Conservation (phyloP, 2,797 vertebrate species). For the Monodelphis domestica region DNA sequence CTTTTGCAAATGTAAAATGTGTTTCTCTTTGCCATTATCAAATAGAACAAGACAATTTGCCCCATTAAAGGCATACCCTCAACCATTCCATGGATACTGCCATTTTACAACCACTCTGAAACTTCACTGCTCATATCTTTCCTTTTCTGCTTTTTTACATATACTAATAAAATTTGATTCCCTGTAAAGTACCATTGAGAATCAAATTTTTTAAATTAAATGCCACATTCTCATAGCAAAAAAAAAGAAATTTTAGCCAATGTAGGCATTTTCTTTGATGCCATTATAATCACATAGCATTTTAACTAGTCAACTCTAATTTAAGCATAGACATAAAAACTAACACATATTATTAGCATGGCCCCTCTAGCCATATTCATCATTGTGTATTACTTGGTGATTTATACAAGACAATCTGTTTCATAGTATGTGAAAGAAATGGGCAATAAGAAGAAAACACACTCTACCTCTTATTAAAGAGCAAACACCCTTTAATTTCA, state of each 20-base stretch:
- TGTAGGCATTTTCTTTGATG: background rate
- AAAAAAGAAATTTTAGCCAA: conserved; percentile 8
- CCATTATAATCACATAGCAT: background rate
- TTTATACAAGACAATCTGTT: background rate
- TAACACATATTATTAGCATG: background rate
- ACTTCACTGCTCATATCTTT: conserved; percentile 13
- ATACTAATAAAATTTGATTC: conserved; percentile 13
- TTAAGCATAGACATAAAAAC: background rate
- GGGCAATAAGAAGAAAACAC: background rate
- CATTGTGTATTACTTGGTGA: background rate
- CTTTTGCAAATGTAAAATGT: background rate
- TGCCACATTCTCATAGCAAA: background rate
- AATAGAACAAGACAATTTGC: conserved; percentile 1
- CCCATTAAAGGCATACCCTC: background rate
- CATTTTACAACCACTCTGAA: background rate
- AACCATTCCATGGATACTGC: background rate
- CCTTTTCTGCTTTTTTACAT: conserved; percentile 32
- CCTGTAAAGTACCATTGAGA: background rate
- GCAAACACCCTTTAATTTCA: background rate
- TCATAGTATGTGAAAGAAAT: background rate
- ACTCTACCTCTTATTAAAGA: background rate
- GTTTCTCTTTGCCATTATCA: background rate
- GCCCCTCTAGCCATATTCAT: background rate
- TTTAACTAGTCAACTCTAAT: background rate
- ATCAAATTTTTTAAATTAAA: conserved; percentile 13